Evolutionary conservation across 2,888 invertebrate genomes (phyloP).

Genomic region (Empis stercorea): DNA sequence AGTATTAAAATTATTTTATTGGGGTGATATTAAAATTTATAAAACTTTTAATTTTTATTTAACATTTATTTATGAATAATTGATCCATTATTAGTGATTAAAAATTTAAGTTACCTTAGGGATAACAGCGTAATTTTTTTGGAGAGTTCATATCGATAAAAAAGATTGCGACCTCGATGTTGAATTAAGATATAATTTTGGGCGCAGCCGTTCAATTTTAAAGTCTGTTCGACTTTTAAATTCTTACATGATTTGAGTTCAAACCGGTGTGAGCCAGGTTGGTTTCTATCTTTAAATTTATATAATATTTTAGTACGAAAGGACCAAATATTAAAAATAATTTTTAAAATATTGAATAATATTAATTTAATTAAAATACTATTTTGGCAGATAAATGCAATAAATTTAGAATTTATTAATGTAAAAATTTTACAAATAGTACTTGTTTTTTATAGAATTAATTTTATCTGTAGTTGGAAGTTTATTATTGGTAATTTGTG

Average conservation of each 20-base stretch:
- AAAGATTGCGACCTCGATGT: constrained; percentile 79
- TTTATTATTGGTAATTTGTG: constrained; percentile 44
- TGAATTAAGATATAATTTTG: constrained; percentile 62
- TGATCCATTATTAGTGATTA: constrained; percentile 49
- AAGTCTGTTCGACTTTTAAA: constrained; percentile 73
- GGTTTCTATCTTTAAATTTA: constrained; percentile 63
- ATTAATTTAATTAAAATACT: constrained; percentile 26
- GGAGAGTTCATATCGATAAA: constrained; percentile 58
- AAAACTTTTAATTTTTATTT: constrained; percentile 40
- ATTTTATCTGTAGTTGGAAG: constrained; percentile 35
- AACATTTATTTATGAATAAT: constrained; percentile 35
- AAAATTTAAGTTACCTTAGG: constrained; percentile 65
- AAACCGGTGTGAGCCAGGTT: constrained; percentile 76
- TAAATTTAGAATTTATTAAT: constrained; percentile 58
- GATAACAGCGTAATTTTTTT: constrained; percentile 75
- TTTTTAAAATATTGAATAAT: constrained; percentile 29
- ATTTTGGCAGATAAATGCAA: constrained; percentile 56
- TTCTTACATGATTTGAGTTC: constrained; percentile 79
- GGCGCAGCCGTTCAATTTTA: constrained; percentile 48
- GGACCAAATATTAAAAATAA: constrained; percentile 48
- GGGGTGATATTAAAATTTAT: constrained; percentile 51
- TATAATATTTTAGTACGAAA: constrained; percentile 64
- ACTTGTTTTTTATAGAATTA: constrained; percentile 39
- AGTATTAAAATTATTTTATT: constrained; percentile 41
- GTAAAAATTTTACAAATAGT: constrained; percentile 44